These are phyloP conservation scores for Alauda arvensis DNA, from an alignment of 2,797 vertebrate genomes.

Conservation along the genomic window DNA sequence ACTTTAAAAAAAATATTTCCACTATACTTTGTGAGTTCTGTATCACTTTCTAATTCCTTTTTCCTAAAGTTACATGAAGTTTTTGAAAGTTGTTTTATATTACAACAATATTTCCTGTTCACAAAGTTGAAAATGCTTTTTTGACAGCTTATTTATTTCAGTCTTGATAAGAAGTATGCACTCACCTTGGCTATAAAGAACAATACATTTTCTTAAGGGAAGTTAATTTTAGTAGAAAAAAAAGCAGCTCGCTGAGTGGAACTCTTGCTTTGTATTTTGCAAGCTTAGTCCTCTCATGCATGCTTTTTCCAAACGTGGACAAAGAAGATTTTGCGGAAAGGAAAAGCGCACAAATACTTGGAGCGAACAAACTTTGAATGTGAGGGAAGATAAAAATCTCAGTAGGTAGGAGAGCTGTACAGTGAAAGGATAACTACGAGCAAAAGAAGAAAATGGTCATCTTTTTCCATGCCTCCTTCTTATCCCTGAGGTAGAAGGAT, in stretches of 20 bases:
- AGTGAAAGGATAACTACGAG: background rate
- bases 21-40: background rate
- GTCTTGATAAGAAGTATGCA: background rate
- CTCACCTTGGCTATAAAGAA: background rate
- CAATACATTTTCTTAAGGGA: background rate
- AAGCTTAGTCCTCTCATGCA: background rate
- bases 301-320: background rate
- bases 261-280: background rate
- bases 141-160: background rate
- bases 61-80: background rate
- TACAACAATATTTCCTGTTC: background rate
- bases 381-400: constrained; percentile 37
- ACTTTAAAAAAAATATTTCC: background rate
- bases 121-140: background rate
- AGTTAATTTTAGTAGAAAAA: background rate
- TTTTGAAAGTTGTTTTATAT: background rate
- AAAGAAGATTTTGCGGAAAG: constrained; percentile 1
- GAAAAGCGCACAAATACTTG: background rate
- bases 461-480: background rate
- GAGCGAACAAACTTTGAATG: background rate
- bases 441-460: constrained; percentile 26
- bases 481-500: constrained; percentile 29
- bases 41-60: background rate
- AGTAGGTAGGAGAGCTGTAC: background rate
- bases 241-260: background rate